phyloP scores from a whole-genome alignment of 2,888 invertebrate genomes.

The Bedellia somnulentella region DNA sequence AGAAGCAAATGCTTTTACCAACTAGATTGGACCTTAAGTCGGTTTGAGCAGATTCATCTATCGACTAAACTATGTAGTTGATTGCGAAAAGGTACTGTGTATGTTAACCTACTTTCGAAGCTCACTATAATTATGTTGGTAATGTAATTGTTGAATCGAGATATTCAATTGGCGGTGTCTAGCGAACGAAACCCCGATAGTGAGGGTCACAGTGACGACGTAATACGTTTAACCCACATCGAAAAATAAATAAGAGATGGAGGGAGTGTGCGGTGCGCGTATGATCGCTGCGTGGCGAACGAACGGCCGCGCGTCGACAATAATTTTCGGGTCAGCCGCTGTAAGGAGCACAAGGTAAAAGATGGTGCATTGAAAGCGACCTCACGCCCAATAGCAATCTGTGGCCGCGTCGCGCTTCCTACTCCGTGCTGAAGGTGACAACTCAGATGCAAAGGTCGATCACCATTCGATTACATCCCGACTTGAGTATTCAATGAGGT shows the following conservation, averaged over 20 bases:
- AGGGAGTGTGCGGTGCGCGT: constrained; percentile 9
- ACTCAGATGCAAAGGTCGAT: constrained; percentile 34
- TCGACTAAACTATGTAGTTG: too few relatives aligned
- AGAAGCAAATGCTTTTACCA: too few relatives aligned
- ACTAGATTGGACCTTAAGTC: too few relatives aligned
- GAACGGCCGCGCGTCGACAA: constrained; percentile 14
- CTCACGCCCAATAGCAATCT: constrained; percentile 59
- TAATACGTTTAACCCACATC: constrained; percentile 50
- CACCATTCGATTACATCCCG: constrained; percentile 20
- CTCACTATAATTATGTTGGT: too few relatives aligned
- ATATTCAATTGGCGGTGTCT: constrained; percentile 2
- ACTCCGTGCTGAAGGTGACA: constrained; percentile 51
- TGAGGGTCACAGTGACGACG: constrained; percentile 34
- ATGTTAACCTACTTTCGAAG: too few relatives aligned
- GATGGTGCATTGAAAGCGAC: constrained; percentile 61
- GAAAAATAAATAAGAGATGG: constrained; percentile 17
- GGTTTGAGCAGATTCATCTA: too few relatives aligned
- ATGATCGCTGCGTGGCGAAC: constrained; percentile 13
- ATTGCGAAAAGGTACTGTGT: too few relatives aligned
- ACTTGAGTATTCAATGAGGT: constrained; percentile 1
- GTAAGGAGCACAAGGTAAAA: constrained; percentile 60
- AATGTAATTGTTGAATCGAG: not conserved
- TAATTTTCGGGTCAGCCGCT: constrained; percentile 50
- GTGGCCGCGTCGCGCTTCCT: constrained; percentile 49
- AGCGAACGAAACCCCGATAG: not conserved